Conservation (phyloP, 2,888 invertebrate species). For the Hypsopygia costalis region DNA sequence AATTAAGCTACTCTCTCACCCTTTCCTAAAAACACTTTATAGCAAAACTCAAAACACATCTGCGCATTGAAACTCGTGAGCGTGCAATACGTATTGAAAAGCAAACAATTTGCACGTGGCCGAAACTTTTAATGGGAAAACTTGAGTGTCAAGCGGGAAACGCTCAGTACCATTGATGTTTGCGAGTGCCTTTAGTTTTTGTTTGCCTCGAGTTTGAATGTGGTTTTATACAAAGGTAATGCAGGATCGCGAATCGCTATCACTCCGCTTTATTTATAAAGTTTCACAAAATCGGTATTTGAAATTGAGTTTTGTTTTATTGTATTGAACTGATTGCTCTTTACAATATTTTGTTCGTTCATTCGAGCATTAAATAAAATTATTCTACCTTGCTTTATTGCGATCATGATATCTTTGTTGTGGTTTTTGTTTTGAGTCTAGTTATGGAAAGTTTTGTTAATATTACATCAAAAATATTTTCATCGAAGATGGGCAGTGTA, state of each 20-base stretch:
- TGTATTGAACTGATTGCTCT: no score
- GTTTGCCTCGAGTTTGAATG: slow-evolving; percentile 29
- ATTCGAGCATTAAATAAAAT: no score
- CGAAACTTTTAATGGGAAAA: slow-evolving; percentile 63
- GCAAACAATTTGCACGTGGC: slow-evolving; percentile 53
- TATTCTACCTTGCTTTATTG: no score
- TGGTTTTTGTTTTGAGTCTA: no score
- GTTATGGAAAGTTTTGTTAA: no score
- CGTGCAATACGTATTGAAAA: slow-evolving; percentile 18
- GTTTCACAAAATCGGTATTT: neutral
- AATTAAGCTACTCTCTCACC: no score
- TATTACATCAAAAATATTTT: no score
- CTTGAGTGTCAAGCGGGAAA: slow-evolving; percentile 43
- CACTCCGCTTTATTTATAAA: slow-evolving; percentile 1
- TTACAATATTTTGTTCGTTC: neutral
- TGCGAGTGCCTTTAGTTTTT: slow-evolving; percentile 33
- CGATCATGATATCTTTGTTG: no score
- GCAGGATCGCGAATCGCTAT: slow-evolving; percentile 1
- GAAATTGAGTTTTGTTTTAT: neutral
- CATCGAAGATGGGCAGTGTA: no score
- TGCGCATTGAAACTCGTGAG: neutral
- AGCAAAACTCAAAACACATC: neutral
- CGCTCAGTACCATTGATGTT: slow-evolving; percentile 46
- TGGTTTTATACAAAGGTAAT: slow-evolving; percentile 2
- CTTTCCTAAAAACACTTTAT: neutral